Base-by-base conservation (phyloP, 2,797 vertebrate species). In the Falco berigora region DNA sequence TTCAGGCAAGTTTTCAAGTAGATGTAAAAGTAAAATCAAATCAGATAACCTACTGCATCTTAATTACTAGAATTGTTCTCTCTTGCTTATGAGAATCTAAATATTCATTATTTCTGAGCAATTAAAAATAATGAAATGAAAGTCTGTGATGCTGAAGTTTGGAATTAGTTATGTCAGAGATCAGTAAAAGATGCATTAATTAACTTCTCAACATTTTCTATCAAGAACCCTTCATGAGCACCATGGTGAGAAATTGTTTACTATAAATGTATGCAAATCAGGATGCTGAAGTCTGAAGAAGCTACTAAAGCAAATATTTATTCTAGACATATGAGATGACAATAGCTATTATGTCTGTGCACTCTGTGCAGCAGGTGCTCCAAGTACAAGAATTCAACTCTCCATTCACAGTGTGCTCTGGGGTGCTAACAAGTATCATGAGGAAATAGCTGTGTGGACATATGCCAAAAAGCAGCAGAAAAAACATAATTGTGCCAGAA, bases 51-150 rank as follows among this genome's bases (percentile, higher is more conserved):
- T 56, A 87, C 50, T 82, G 73, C 80, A 91, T 94, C 86, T 96
- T 94, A 96, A 96, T 96, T 95, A 88, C 75, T 25, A 78, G 40
- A 55, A 56, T 81, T 25, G 20, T 62, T 96, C 93, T 69, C 76
- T 90, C 47, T 75, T 84, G 62, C 44, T 58, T 69, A 67, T 10
- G 14, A 86, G 49, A 88, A 69, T 36, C 83, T 95, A 89, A 94
- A 91, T 94, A 90, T 79, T 97, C 93, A 95, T 96, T 95, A 94
- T 93, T 94, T 93, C 75, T 61, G 50, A 92, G 91, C 86, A 95
- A 96, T 96, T 94, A 96, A 71, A 53, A 94, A 58, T 87, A 90
- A 92, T 61, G 68, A 85, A 92, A 83, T 80, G 73, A 53, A 95
- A 88, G 44, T 25, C 64, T 89, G 62, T 25, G 58, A 89, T 64